A percentile compares a stretch with the other conserved stretches of the same genome.
Conservation (phyloP, 2,797 vertebrate genomes). For the Aulostomus chinensis region DNA sequence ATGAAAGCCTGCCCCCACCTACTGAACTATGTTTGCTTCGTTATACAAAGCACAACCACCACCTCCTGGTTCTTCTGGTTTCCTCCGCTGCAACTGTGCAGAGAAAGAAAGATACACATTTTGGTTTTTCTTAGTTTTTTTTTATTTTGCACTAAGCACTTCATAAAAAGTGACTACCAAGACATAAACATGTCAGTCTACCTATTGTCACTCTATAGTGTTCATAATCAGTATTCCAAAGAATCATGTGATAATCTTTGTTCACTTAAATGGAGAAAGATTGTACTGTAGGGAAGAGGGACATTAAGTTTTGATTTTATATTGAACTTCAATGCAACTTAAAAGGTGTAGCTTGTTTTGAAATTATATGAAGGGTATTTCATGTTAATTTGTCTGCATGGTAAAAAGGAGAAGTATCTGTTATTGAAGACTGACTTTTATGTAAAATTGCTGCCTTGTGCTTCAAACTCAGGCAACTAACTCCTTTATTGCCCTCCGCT, state of each 20-base stretch:
- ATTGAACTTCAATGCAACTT: conserved; percentile 24
- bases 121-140: conserved; percentile 20
- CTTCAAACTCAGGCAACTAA: conserved; percentile 33
- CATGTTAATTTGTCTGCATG: conserved; percentile 8
- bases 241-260: conserved; percentile 16
- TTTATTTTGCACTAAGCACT: conserved; percentile 79
- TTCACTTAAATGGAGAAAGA: conserved; percentile 15
- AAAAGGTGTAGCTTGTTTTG: conserved; percentile 13
- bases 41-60: conserved; percentile 53
- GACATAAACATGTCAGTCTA: conserved; percentile 21
- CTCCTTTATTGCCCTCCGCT: conserved; percentile 8
- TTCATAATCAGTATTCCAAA: conserved; percentile 43
- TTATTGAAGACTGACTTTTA: conserved; percentile 24
- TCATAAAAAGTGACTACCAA: conserved; percentile 57
- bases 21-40: conserved; percentile 40
- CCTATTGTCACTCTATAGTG: conserved; percentile 10
- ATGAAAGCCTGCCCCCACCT: conserved; percentile 43
- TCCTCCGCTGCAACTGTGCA: conserved; percentile 20
- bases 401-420: conserved; percentile 13
- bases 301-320: conserved; percentile 19
- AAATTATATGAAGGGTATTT: conserved; percentile 41
- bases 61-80: conserved; percentile 19
- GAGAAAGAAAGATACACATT: conserved; percentile 37
- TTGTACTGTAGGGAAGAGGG: conserved; percentile 15
- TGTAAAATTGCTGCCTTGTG: conserved; percentile 20